phyloP scores from a whole-genome alignment of 2,797 vertebrate species.

The Pitangus sulphuratus region DNA sequence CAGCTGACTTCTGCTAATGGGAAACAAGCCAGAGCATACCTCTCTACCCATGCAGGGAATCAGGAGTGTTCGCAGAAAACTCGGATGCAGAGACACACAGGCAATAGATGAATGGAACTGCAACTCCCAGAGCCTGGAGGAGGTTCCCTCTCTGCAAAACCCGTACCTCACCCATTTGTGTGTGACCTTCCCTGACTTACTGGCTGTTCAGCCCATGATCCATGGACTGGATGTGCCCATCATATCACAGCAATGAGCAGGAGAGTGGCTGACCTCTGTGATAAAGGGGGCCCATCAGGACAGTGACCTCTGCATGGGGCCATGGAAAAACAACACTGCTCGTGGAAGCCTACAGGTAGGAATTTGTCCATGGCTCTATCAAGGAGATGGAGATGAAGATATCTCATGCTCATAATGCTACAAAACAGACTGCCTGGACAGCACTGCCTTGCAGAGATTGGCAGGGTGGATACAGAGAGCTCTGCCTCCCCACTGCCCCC shows the following conservation, averaged over 20 bases:
- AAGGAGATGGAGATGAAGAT: background rate
- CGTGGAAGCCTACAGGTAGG: background rate
- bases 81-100: background rate
- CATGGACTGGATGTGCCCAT: accelerated
- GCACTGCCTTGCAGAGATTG: background rate
- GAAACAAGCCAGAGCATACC: background rate
- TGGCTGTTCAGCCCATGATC: background rate
- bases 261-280: background rate
- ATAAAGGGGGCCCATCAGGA: background rate
- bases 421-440: background rate
- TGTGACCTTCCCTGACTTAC: background rate
- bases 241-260: accelerated
- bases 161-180: background rate
- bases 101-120: background rate
- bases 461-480: background rate
- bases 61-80: background rate
- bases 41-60: background rate
- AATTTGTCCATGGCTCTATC: background rate
- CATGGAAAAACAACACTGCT: background rate
- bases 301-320: background rate
- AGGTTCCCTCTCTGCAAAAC: background rate
- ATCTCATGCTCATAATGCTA: background rate
- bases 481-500: background rate
- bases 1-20: background rate
- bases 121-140: background rate